Conservation (phyloP, 1,140 invertebrate genomes). For the Oreohelix idahoensis region DNA sequence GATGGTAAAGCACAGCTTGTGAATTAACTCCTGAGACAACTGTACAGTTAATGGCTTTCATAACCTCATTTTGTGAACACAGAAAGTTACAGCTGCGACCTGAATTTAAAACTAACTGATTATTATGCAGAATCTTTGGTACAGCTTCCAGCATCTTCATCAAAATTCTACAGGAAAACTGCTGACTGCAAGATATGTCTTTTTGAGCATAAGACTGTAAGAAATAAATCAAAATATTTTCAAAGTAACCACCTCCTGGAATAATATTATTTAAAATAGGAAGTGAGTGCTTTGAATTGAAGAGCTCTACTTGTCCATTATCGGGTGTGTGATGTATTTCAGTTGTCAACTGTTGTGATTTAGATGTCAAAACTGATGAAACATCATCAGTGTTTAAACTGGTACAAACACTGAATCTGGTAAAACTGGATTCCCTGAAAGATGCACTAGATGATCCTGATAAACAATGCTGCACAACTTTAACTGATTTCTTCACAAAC, state of each 20-base stretch:
- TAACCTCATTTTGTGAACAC: background rate
- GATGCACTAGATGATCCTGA: background rate
- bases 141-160: slow-evolving; percentile 37
- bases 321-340: background rate
- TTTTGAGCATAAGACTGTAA: background rate
- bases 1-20: background rate
- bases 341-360: no score
- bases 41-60: background rate
- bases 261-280: slow-evolving; percentile 16
- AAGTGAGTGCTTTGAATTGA: background rate
- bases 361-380: background rate
- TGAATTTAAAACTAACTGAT: background rate
- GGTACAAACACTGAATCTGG: background rate
- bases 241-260: slow-evolving; percentile 42
- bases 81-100: background rate
- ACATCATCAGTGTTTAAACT: background rate
- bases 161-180: slow-evolving; percentile 10
- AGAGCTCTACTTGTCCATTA: background rate
- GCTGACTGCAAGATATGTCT: background rate
- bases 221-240: slow-evolving; percentile 23
- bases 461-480: background rate
- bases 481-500: slow-evolving; percentile 33
- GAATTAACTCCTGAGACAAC: slow-evolving; percentile 8
- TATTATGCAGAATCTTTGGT: slow-evolving; percentile 23
- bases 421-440: no score